Evolutionary conservation across 2,113 vertebrate species (phyloP), one percentile per base, ranked within the genome.

Genomic region (Microtus ochrogaster): DNA sequence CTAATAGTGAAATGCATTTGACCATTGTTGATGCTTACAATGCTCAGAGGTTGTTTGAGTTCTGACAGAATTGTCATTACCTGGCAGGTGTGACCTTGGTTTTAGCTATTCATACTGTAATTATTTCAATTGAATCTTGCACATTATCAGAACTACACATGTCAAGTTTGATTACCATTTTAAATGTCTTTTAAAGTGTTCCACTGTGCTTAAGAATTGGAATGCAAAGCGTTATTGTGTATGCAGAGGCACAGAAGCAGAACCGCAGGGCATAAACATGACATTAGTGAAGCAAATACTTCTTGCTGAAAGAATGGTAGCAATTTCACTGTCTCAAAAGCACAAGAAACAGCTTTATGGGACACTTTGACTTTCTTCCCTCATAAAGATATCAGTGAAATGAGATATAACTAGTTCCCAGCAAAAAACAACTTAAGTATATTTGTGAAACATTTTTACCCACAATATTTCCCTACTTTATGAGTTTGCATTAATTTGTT

Each of bases 31-130:
- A 2, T 79, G 61, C 7, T 83, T 92, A 16, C 8, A 96, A 26
- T 89, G 73, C 79, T 28, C 52, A 0, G 49, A 91, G 47, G 52
- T 41, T 81, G 33, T 83, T 83, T 78, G 4, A 70, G 76, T 94
- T 92, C 95, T 83, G 87, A 95, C 74, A 93, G n/a, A 95, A n/a
- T 47, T 98, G 68, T 93, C 89, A 87, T 95, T 95, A 82, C 61
- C 86, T 97, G 73, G 58, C 93, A 94, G 78, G 41, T 73, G 81
- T 93, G 96, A 93, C 94, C 83, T 96, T 96, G 61, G 24, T 96
- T 90, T 94, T 79, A 96, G 65, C 26, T 95, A 91, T 95, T 96
- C 55, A 90, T 95, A 94, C 74, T 74, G 47, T 83, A 97, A 97
- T 97, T 96, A 95, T 39, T 97, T 89, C 89, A 96, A 55, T 33